These are phyloP conservation scores for Whitmania pigra DNA, from an alignment of 1,140 invertebrate genomes.

Conservation along the genomic window DNA sequence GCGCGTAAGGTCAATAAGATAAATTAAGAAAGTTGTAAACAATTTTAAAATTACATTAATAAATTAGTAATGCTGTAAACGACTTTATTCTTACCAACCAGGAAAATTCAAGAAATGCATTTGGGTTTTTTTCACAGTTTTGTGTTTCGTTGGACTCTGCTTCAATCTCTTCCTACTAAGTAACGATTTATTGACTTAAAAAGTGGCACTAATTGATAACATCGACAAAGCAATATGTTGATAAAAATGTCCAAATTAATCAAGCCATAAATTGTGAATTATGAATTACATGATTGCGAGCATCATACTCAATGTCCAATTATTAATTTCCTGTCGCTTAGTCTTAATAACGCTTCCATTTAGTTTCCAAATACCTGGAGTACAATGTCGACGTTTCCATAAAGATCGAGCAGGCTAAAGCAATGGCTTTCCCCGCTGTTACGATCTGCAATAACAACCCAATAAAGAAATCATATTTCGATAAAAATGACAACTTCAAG, in stretches of 20 bases:
- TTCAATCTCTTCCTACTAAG: constrained; percentile 9
- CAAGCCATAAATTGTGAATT: too few relatives aligned
- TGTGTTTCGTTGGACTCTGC: not conserved
- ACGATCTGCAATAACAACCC: constrained; percentile 16
- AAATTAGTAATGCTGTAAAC: too few relatives aligned
- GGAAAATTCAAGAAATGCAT: constrained; percentile 1
- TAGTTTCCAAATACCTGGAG: constrained; percentile 4
- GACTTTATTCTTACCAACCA: not conserved
- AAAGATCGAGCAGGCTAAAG: not conserved
- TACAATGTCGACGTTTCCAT: constrained; percentile 1
- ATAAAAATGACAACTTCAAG: not conserved
- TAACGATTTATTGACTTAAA: not conserved
- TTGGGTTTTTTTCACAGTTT: not conserved
- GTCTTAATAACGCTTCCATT: not conserved
- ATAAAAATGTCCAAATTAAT: too few relatives aligned
- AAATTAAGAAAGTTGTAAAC: too few relatives aligned
- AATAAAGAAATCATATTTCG: constrained; percentile 5
- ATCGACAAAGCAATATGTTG: not conserved
- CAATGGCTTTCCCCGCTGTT: constrained; percentile 16
- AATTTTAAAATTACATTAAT: too few relatives aligned
- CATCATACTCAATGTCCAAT: too few relatives aligned
- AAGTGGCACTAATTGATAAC: not conserved
- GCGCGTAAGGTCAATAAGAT: too few relatives aligned
- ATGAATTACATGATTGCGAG: too few relatives aligned
- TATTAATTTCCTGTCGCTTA: not conserved